Evolutionary conservation across 2,888 invertebrate genomes (phyloP), one percentile per base, ranked within the genome.

Genomic region (Bugula neritina): DNA sequence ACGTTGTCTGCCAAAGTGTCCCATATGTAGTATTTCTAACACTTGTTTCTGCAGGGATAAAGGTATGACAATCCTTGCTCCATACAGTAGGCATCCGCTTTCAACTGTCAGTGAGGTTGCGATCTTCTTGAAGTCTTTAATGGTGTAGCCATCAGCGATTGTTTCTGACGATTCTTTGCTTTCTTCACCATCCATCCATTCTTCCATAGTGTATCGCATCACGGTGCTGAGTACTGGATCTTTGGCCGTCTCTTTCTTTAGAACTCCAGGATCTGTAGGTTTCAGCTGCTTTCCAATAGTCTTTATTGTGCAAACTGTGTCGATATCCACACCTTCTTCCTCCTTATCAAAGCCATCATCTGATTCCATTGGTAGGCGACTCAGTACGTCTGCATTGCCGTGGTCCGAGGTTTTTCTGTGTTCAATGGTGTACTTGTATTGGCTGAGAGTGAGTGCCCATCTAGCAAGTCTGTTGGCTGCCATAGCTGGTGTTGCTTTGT

Each of bases 11-110:
- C 79, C 79, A 5, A 76, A 77, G 71, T 63, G 31, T 29, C 63
- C 63, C 27, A 63, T 21, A 63, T 80, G 78, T 1, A 79, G 73
- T 69, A 72, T 72, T 35, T 71, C 58, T 31, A 79, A 71, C 0
- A 79, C 73, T 35, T 71, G 69, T n/a, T 58, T 25, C 63, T 72
- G 74, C 13, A 75, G 75, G 10, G 57, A 54, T 13, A 27, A 31
- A 10, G 80, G 79, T 57, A 80, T 74, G 10, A 79, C 73, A 1
- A 78, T 72, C 5, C 76, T 71, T 17, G 73, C 57, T 25, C 73
- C 74, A 25, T 74, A 71, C 27, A 80, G 29, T n/a, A 80, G 35
- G 72, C 76, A 73, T 3, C 75, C 77, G 13, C 73, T 3, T 5
- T 74, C 71, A 0, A 75, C 31, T 0, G 73, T 71, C 54, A 77